Evolutionary conservation across 2,113 vertebrate genomes (phyloP), one percentile per base, ranked within the genome.

Genomic region (Gambusia holbrooki): DNA sequence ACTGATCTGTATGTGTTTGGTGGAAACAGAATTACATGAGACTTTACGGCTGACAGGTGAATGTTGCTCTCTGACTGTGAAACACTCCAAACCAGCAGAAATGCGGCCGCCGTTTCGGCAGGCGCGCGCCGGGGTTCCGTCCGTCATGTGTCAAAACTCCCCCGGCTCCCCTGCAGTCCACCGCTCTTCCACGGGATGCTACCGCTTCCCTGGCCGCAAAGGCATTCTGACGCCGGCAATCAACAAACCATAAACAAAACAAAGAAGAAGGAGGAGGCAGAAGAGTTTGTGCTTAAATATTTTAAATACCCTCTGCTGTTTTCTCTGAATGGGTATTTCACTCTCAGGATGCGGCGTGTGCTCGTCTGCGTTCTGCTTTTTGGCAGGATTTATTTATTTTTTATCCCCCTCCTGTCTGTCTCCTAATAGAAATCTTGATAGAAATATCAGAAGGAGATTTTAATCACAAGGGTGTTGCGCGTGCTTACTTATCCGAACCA

Each of bases 361-460:
- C 89, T 83, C 86, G 79, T 85, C 88, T 85, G 87, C 89, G 82
- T 92, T 93, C 90, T 94, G 83, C 3, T 37, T 93, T 94, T 79
- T 95, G 96, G 95, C 95, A 96, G 94, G 89, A 37, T 37, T 37
- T 37, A 11, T 37, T 37, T 11, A 11, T 37, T 37, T 37, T 93
- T 89, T 86, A 73, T 78, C 74, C 85, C 92, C 65, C 79, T 68
- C 85, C 94, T 93, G 95, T 94, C 95, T 96, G 94, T 95, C 93
- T 93, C 91, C 87, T 96, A 96, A 95, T 94, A 93, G 94, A 96
- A 95, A 96, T 96, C 94, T 96, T 97, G 96, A 96, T 96, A 96
- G 96, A 96, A 96, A 96, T 96, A 97, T 97, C 96, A 96, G 94
- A 97, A 94, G 92, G 95, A 96, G 95, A 96, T 96, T 96, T 95